phyloP scores from a whole-genome alignment of 1,140 invertebrate genomes.

The Triops longicaudatus region DNA sequence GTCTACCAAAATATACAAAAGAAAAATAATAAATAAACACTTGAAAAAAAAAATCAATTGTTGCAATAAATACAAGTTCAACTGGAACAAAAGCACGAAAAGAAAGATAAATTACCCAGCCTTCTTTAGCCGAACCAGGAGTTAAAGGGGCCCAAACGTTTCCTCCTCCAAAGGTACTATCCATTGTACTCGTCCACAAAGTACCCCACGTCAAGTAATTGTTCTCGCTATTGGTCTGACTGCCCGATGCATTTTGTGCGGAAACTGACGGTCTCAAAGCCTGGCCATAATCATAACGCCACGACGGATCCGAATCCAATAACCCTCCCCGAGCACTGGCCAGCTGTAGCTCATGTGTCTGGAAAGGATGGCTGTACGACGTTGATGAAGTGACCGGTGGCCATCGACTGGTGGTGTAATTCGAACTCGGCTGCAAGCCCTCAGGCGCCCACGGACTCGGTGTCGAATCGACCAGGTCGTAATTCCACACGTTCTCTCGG shows the following conservation, averaged over 20 bases:
- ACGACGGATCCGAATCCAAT: slow-evolving; percentile 4
- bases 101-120: not conserved
- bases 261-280: not conserved
- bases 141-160: slow-evolving; percentile 1
- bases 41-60: not conserved
- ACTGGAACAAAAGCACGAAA: not conserved
- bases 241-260: not conserved
- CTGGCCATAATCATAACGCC: not conserved
- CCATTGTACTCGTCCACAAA: slow-evolving; percentile 8
- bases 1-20: not conserved
- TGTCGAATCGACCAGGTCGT: not conserved
- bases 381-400: not conserved
- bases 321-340: not conserved
- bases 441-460: not conserved
- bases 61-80: too few relatives aligned
- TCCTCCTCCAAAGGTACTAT: not conserved
- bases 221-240: not conserved
- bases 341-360: not conserved
- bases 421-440: not conserved
- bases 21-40: not conserved
- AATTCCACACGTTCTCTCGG: not conserved
- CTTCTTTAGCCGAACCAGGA: not conserved
- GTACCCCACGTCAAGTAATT: not conserved
- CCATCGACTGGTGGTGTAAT: not conserved
- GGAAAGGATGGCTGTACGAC: not conserved